Percentiles rank a stretch among this genome's conserved stretches.
These are phyloP conservation scores for Nomada fucata DNA, from an alignment of 2,888 invertebrate genomes.

Conservation along the genomic window DNA sequence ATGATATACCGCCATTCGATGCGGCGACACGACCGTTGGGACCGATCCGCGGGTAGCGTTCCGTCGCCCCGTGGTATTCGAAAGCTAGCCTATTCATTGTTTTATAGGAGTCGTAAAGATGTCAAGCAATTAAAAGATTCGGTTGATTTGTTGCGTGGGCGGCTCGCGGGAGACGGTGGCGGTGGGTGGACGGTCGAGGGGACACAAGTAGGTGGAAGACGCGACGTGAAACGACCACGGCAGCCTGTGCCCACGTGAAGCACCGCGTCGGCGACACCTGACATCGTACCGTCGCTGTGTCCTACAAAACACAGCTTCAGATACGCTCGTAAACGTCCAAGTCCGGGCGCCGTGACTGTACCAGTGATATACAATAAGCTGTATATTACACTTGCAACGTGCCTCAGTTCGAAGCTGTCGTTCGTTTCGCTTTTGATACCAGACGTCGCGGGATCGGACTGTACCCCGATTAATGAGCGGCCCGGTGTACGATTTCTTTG, in stretches of 20 bases:
- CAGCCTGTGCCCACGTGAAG: constrained; percentile 47
- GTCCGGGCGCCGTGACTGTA: constrained; percentile 62
- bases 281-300: constrained; percentile 71
- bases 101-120: constrained; percentile 80
- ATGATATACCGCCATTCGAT: constrained; percentile 70
- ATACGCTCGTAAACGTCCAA: constrained; percentile 77
- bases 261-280: constrained; percentile 65
- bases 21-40: constrained; percentile 43
- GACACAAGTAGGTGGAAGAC: constrained; percentile 58
- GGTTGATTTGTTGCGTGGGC: constrained; percentile 77
- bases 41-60: constrained; percentile 45
- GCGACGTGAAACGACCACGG: constrained; percentile 44
- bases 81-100: constrained; percentile 79
- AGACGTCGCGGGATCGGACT: constrained; percentile 10
- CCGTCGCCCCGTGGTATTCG: constrained; percentile 46
- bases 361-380: constrained; percentile 78
- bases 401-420: constrained; percentile 51
- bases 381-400: constrained; percentile 78
- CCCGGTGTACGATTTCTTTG: not conserved
- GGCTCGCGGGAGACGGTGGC: constrained; percentile 33
- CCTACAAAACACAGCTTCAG: constrained; percentile 71
- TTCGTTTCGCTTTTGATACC: constrained; percentile 59
- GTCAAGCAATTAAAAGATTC: constrained; percentile 79
- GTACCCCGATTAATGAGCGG: not conserved
- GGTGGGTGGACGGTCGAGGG: constrained; percentile 36